These are phyloP conservation scores for Eristalinus aeneus DNA, from an alignment of 2,888 invertebrate genomes.

Conservation along the genomic window DNA sequence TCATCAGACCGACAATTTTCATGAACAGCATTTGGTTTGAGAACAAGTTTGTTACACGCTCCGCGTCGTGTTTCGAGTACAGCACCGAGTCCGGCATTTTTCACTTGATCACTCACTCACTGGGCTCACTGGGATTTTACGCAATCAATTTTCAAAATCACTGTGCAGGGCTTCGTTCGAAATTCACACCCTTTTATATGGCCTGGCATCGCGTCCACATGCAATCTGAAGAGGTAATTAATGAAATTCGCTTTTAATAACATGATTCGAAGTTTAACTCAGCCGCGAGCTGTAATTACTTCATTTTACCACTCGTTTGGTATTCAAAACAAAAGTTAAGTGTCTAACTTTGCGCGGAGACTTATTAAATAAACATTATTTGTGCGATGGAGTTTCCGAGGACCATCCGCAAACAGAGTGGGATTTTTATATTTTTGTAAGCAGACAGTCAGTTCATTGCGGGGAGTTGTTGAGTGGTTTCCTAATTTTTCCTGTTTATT, in stretches of 20 bases:
- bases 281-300: background rate
- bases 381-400: background rate
- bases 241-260: background rate
- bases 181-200: background rate
- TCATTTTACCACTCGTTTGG: background rate
- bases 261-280: background rate
- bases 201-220: background rate
- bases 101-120: background rate
- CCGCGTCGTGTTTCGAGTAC: slow-evolving; percentile 72
- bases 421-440: background rate
- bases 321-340: background rate
- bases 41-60: slow-evolving; percentile 72
- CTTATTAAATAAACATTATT: background rate
- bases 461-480: background rate
- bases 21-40: slow-evolving; percentile 71
- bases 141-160: no score
- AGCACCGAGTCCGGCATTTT: slow-evolving; percentile 5
- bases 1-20: slow-evolving; percentile 72
- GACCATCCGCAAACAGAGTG: background rate
- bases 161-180: background rate
- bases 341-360: background rate
- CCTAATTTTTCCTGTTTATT: no score
- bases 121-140: background rate
- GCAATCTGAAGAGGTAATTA: background rate
- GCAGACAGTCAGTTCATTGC: background rate